Conservation (phyloP, 2,888 invertebrate genomes). For the Epistrophella euchroma region DNA sequence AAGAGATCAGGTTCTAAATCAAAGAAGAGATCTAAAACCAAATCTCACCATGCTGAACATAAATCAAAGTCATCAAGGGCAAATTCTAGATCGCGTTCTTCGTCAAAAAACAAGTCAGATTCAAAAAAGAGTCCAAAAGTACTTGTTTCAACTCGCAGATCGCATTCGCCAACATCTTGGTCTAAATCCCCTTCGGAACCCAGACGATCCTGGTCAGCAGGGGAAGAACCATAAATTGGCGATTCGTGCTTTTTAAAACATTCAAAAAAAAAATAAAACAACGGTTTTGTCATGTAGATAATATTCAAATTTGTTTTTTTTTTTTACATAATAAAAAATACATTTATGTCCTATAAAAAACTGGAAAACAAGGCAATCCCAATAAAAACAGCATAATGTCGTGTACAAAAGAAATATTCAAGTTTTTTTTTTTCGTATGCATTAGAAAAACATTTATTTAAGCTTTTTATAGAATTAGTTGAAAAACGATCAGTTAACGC, state of each 20-base stretch:
- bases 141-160: constrained; percentile 72
- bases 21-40: constrained; percentile 20
- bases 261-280: background rate
- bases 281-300: background rate
- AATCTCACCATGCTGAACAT: constrained; percentile 28
- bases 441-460: background rate
- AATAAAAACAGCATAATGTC: background rate
- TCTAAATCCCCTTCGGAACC: constrained; percentile 71
- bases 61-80: constrained; percentile 39
- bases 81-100: constrained; percentile 37
- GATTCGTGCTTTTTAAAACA: background rate
- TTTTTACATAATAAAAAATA: background rate
- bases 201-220: constrained; percentile 56
- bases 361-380: background rate
- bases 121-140: constrained; percentile 34
- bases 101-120: constrained; percentile 28
- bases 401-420: background rate
- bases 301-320: background rate
- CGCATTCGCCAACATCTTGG: constrained; percentile 64
- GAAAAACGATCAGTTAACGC: no score
- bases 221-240: constrained; percentile 14
- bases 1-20: constrained; percentile 23
- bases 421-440: background rate
- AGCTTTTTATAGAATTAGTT: no score
- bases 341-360: background rate